A percentile compares a stretch with the other conserved stretches of the same genome.
Conservation (phyloP, 2,888 invertebrate genomes). For the Tinea trinotella region DNA sequence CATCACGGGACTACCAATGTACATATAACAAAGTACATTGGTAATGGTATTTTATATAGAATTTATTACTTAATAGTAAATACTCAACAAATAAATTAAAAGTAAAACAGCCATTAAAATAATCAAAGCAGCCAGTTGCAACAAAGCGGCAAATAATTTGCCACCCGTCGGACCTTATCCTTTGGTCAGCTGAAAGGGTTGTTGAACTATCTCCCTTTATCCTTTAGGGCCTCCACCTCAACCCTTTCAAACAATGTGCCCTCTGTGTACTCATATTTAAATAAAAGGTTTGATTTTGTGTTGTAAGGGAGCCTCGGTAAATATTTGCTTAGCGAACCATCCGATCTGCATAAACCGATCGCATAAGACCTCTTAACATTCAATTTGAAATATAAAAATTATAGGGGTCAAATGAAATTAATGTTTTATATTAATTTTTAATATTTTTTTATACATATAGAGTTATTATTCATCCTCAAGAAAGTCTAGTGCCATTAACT, state of each 20-base stretch:
- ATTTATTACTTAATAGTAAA: too few relatives aligned
- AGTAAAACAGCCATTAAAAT: conserved; percentile 1
- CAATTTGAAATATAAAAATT: neutral
- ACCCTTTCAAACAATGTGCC: conserved; percentile 48
- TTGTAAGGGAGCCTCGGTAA: conserved; percentile 60
- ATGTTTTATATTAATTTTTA: neutral
- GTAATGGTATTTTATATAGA: too few relatives aligned
- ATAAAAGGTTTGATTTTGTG: conserved; percentile 73
- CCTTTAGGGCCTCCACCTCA: conserved; percentile 9
- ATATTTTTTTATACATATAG: neutral
- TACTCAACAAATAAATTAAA: neutral
- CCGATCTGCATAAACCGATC: conserved; percentile 49
- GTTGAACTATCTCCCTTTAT: conserved; percentile 58
- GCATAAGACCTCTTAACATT: neutral
- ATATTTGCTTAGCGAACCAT: conserved; percentile 59
- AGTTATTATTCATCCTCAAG: too few relatives aligned
- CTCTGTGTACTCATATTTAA: conserved; percentile 61
- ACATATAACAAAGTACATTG: too few relatives aligned
- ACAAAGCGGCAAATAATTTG: conserved; percentile 9
- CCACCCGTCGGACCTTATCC: conserved; percentile 28
- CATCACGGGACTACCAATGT: too few relatives aligned
- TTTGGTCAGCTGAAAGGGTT: conserved; percentile 64
- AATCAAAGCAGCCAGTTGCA: neutral
- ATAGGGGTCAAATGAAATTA: neutral
- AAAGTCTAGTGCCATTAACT: too few relatives aligned